Percentiles rank a stretch among this genome's conserved stretches.
Conservation (phyloP, 2,113 vertebrate genomes). For the Jaculus jaculus region DNA sequence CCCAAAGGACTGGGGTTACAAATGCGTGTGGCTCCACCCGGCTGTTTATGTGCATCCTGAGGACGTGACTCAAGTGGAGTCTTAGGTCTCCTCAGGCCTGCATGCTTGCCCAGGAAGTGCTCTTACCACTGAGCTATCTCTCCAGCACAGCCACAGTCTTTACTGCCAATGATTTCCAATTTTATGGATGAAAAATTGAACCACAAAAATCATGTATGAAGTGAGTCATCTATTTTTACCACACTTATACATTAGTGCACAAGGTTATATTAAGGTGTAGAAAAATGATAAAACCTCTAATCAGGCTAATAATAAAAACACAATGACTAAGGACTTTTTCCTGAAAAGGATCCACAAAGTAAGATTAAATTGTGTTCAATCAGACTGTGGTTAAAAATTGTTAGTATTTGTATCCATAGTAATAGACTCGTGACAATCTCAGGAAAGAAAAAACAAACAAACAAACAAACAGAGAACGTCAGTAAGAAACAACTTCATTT, state of each 20-base stretch:
- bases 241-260: not conserved
- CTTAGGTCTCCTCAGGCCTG: no score
- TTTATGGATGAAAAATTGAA: not conserved
- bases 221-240: not conserved
- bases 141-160: no score
- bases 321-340: not conserved
- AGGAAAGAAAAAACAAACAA: conserved; percentile 40
- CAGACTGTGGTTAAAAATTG: conserved; percentile 21
- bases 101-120: no score
- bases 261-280: not conserved
- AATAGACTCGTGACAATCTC: conserved; percentile 31
- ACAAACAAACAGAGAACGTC: not conserved
- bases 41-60: no score
- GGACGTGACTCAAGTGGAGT: no score
- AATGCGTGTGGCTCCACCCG: no score
- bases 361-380: not conserved
- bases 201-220: not conserved
- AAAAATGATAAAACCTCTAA: not conserved
- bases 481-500: conserved; percentile 58
- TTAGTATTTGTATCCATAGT: conserved; percentile 50
- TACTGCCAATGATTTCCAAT: not conserved
- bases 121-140: no score
- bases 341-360: not conserved
- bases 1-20: no score
- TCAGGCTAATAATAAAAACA: conserved; percentile 19